Conservation (phyloP, 1,140 invertebrate genomes). For the Acyrthosiphon pisum region DNA sequence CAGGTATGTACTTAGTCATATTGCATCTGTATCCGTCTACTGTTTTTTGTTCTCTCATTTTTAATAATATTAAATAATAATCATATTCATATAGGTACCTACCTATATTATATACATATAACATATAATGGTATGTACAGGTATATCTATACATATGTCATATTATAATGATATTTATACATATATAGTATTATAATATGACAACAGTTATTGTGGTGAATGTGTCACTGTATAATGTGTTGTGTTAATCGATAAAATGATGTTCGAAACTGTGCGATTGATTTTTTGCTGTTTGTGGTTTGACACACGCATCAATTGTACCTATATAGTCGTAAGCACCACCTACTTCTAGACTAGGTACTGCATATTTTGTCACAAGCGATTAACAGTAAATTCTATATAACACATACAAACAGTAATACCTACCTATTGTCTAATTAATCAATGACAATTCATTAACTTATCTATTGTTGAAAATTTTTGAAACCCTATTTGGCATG, state of each 20-base stretch:
- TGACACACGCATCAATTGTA: not conserved
- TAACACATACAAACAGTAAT: not conserved
- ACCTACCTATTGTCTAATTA: not conserved
- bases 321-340: not conserved
- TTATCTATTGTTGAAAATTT: constrained; percentile 7
- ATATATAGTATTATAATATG: not conserved
- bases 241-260: not conserved
- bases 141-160: too few species aligned
- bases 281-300: not conserved
- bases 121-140: too few species aligned
- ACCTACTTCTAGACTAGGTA: not conserved
- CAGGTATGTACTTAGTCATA: not conserved
- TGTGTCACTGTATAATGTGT: not conserved
- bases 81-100: too few species aligned
- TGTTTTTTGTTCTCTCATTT: not conserved
- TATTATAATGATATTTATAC: too few species aligned
- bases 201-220: not conserved
- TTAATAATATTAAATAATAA: not conserved
- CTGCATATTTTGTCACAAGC: not conserved
- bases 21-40: not conserved
- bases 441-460: constrained; percentile 13
- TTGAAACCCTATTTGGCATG: not conserved
- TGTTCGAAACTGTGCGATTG: not conserved
- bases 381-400: not conserved
- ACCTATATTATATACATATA: too few species aligned